Evolutionary conservation across 2,113 vertebrate species (phyloP).

Genomic region (Gnathonemus echidnorhynchus): DNA sequence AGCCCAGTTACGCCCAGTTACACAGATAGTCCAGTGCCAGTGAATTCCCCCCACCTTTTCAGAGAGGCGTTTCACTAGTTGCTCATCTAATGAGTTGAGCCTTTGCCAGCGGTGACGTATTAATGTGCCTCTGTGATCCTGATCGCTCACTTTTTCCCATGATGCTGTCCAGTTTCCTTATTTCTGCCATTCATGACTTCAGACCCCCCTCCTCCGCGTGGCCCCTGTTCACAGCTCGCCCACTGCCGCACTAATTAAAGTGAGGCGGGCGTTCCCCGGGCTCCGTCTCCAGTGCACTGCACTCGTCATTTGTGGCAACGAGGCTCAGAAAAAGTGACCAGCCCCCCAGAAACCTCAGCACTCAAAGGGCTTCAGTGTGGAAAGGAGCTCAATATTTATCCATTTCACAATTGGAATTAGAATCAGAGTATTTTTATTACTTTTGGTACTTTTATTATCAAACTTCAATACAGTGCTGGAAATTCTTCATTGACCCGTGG

Average conservation of each 20-base stretch:
- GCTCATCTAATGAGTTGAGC: constrained; percentile 1
- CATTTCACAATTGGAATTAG: not conserved
- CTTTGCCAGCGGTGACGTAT: not conserved
- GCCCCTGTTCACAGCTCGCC: not conserved
- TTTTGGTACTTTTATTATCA: not conserved
- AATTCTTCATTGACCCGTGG: not conserved
- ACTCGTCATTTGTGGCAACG: not conserved
- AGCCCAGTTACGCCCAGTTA: not conserved
- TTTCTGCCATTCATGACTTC: not conserved
- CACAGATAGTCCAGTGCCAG: not conserved
- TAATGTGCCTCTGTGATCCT: not conserved
- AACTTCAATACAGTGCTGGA: not conserved
- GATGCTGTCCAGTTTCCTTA: not conserved
- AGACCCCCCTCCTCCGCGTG: not conserved
- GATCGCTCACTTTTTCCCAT: not conserved
- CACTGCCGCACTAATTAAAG: not conserved
- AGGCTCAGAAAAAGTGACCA: not conserved
- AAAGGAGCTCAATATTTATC: not conserved
- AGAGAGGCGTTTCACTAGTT: not conserved
- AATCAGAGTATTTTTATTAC: too few species aligned
- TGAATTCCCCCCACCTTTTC: constrained; percentile 1
- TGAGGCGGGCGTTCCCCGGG: not conserved
- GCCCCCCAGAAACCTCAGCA: not conserved
- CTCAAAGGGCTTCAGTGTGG: not conserved
- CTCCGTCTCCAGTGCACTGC: not conserved